Evolutionary conservation across 2,888 invertebrate genomes (phyloP).

Genomic region (Acleris laterana): DNA sequence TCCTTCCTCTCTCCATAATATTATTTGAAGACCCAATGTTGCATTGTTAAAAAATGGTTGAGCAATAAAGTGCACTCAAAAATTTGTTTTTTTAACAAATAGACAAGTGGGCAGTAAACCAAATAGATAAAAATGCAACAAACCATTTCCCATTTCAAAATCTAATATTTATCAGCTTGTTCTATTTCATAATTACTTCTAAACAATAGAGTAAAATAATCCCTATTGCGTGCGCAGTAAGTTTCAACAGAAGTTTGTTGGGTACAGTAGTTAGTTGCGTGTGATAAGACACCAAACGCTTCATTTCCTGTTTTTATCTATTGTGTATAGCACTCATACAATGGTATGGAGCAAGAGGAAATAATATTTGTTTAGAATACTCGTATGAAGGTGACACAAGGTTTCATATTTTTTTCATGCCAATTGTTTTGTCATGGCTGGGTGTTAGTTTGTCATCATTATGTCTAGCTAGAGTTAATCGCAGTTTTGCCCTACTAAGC

Average conservation of each 20-base stretch:
- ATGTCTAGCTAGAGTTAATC: no score
- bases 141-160: constrained; percentile 46
- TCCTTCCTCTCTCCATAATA: no score
- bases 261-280: constrained; percentile 24
- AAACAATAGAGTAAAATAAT: not conserved
- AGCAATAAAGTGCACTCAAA: not conserved
- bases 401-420: no score
- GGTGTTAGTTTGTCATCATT: no score
- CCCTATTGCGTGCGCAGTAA: not conserved
- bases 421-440: no score
- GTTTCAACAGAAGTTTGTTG: not conserved
- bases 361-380: no score
- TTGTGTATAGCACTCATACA: constrained; percentile 36
- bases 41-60: not conserved
- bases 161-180: constrained; percentile 47
- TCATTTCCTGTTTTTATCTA: constrained; percentile 59
- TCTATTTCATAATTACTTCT: constrained; percentile 30
- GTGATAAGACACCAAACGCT: constrained; percentile 53
- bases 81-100: not conserved
- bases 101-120: constrained; percentile 1
- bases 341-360: constrained; percentile 1
- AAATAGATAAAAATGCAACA: constrained; percentile 36
- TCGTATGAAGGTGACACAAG: no score
- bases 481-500: no score
- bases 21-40: no score